Percentiles rank a stretch among this genome's conserved stretches.
phyloP scores from a whole-genome alignment of 2,113 vertebrate species.

The Leptobrachium leishanense region DNA sequence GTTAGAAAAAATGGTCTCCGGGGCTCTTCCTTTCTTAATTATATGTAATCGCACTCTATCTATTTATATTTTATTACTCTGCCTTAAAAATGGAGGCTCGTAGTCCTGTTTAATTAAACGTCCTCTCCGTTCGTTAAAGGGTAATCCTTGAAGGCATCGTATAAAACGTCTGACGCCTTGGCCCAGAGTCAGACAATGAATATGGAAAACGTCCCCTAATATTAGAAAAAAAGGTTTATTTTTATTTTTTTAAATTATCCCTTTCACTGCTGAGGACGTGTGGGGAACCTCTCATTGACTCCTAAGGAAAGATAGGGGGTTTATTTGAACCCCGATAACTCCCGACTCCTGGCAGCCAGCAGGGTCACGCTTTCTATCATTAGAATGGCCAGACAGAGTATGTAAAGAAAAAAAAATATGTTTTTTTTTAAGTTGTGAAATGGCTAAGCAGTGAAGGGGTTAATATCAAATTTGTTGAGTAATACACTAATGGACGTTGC shows the following conservation, averaged over 20 bases:
- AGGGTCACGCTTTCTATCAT: no score
- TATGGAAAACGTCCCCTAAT: constrained; percentile 57
- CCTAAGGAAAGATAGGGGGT: no score
- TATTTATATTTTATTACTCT: constrained; percentile 70
- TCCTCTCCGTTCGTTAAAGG: constrained; percentile 63
- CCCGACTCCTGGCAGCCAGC: no score
- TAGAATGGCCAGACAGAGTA: no score
- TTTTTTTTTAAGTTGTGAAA: no score
- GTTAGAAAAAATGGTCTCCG: constrained; percentile 68
- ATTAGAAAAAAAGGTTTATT: constrained; percentile 50
- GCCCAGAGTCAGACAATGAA: constrained; percentile 52
- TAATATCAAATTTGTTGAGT: constrained; percentile 63
- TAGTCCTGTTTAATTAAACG: constrained; percentile 72
- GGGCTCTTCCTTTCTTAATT: constrained; percentile 66
- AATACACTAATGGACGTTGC: background rate
- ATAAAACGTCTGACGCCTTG: constrained; percentile 52
- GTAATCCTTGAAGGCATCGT: constrained; percentile 57
- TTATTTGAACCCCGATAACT: no score
- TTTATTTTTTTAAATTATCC: constrained; percentile 52
- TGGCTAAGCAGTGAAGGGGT: no score
- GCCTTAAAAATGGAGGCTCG: constrained; percentile 59
- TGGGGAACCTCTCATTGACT: no score
- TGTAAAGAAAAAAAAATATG: no score
- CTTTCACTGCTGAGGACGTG: no score
- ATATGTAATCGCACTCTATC: constrained; percentile 68